A percentile compares a stretch with the other conserved stretches of the same genome.
Evolutionary conservation across 92 coral and sea anemone genomes (phyloP).

Genomic region (Hydrozoanthus gracilis): DNA sequence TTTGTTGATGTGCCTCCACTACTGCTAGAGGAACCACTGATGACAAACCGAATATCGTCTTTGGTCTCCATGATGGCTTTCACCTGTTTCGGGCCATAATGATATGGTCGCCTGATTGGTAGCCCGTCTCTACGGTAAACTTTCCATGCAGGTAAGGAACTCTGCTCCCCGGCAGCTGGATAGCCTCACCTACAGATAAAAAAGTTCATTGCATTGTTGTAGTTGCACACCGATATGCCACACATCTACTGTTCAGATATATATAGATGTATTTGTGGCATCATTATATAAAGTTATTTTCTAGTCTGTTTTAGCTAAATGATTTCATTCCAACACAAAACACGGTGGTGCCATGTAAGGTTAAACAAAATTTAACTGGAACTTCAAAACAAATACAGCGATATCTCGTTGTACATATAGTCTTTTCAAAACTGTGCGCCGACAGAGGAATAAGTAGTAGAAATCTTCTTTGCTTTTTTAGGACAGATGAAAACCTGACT

Average conservation of each 20-base stretch:
- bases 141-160: conserved; percentile 18
- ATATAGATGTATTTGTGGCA: background rate
- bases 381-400: no score
- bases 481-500: no score
- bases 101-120: background rate
- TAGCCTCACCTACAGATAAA: conserved; percentile 3
- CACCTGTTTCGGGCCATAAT: conserved; percentile 11
- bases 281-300: conserved; percentile 7
- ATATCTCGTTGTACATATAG: no score
- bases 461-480: no score
- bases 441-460: no score
- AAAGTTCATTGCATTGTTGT: background rate
- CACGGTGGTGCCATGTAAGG: background rate
- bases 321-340: conserved; percentile 3
- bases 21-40: background rate
- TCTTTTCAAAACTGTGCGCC: no score
- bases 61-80: conserved; percentile 9
- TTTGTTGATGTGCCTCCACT: conserved; percentile 12
- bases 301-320: conserved; percentile 3
- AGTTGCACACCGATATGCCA: no score
- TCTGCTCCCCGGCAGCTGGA: conserved; percentile 29
- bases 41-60: conserved; percentile 8
- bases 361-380: background rate
- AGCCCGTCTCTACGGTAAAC: conserved; percentile 2
- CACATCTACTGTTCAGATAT: background rate